Evolutionary conservation across 2,888 invertebrate species (phyloP), one percentile per base, ranked within the genome.

Genomic region (Operophtera brumata): DNA sequence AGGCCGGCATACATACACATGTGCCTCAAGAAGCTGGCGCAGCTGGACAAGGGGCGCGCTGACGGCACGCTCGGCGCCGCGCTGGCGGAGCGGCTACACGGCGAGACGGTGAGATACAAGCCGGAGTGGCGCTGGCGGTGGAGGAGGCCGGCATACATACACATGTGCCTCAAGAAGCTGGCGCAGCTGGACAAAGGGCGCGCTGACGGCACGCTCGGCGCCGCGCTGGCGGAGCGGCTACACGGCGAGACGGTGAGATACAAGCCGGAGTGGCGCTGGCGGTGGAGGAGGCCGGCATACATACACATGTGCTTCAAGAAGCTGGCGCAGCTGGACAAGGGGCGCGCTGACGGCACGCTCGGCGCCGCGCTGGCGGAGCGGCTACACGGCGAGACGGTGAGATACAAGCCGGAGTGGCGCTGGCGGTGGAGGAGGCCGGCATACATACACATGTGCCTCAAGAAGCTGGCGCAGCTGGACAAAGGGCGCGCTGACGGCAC

Each of bases 241-340:
- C 81, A 82, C 10, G 78, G 84, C 34, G n/a, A n/a, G n/a, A n/a
- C 0, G 70, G 75, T 47, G 83, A 75, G 1, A 86, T 90, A 37
- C 66, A 71, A 75, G 6, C 59, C 82, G 0, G 88, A 93, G 34
- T 93, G 94, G 92, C 88, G 74, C n/a, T 83, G 8, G 93, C 93
- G 0, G 91, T 96, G 10, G 96, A 96, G 81, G 93, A 95, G 70
- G 86, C 94, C 0, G 96, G 95, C 8, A 86, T 95, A n/a, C n/a
- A n/a, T n/a, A 54, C 95, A 96, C 80, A 93, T 94, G 91, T 92
- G 93, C 56, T 78, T 96, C 30, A 96, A 96, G 73, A 96, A 95
- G 80, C 82, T 96, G 10, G 92, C 95, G 10, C 91, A 91, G 53
- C 78, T 92, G 47, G 95, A 95, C 70, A 92, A 92, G 64, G 82